Conservation (phyloP, 2,888 invertebrate genomes). For the Liopterus haemorrhoidalis region DNA sequence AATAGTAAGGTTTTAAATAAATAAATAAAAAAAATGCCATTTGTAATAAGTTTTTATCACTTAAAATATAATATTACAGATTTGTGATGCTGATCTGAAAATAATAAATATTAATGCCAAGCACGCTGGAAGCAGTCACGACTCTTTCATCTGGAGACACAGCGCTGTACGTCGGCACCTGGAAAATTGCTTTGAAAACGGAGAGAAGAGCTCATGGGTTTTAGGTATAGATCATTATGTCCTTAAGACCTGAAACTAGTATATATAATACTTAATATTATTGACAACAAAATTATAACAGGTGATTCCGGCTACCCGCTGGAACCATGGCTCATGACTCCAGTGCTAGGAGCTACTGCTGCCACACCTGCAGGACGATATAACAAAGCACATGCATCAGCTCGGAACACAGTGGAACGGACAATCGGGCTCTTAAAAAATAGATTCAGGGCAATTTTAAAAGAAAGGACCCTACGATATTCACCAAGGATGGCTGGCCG, state of each 20-base stretch:
- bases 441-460: constrained; percentile 13
- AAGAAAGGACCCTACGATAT: constrained; percentile 4
- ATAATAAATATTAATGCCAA: constrained; percentile 1
- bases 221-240: no score
- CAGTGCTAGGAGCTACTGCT: constrained; percentile 13
- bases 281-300: no score
- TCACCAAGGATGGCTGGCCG: constrained; percentile 1
- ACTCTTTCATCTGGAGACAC: background rate
- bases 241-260: no score
- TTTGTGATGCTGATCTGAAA: constrained; percentile 20
- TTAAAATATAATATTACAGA: constrained; percentile 12
- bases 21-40: no score
- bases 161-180: background rate
- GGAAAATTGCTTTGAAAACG: background rate
- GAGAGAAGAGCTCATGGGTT: background rate
- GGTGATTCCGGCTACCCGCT: constrained; percentile 23
- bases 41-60: constrained; percentile 8
- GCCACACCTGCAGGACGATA: constrained; percentile 16
- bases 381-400: constrained; percentile 11
- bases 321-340: constrained; percentile 22
- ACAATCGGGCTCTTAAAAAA: constrained; percentile 17
- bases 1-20: no score
- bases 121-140: background rate
- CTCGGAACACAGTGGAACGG: constrained; percentile 17
- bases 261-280: no score